phyloP scores from a whole-genome alignment of 2,113 vertebrate genomes.

The Entelurus aequoreus region DNA sequence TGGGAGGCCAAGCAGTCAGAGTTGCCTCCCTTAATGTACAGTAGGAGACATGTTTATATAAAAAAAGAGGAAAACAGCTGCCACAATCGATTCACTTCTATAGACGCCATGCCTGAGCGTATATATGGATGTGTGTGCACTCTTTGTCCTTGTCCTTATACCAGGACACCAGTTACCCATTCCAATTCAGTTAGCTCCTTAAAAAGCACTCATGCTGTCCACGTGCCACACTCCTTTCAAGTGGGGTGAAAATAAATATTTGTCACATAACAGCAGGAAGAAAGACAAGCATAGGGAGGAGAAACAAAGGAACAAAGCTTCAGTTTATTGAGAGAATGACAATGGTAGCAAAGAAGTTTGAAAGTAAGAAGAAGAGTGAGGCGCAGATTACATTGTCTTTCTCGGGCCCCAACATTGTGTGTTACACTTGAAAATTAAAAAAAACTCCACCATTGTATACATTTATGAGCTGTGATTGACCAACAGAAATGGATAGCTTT shows the following conservation, averaged over 20 bases:
- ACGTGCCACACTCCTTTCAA: slow-evolving; percentile 8
- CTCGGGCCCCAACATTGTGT: too few relatives aligned
- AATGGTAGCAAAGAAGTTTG: slow-evolving; percentile 28
- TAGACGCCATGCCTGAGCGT: slow-evolving; percentile 15
- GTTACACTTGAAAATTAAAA: too few relatives aligned
- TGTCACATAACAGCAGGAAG: slow-evolving; percentile 38
- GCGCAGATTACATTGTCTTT: background rate
- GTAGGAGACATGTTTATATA: background rate
- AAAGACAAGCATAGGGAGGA: background rate
- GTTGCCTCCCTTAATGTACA: background rate
- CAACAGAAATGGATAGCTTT: too few relatives aligned
- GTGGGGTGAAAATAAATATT: slow-evolving; percentile 54
- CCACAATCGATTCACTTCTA: slow-evolving; percentile 47
- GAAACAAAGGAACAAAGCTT: slow-evolving; percentile 8
- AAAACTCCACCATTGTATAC: too few relatives aligned
- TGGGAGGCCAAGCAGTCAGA: slow-evolving; percentile 46
- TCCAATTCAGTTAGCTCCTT: slow-evolving; percentile 43
- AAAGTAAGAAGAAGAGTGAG: slow-evolving; percentile 23
- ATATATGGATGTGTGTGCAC: background rate
- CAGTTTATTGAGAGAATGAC: slow-evolving; percentile 50
- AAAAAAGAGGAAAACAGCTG: slow-evolving; percentile 31
- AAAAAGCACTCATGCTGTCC: slow-evolving; percentile 35
- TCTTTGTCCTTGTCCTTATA: slow-evolving; percentile 14
- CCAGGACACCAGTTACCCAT: slow-evolving; percentile 29
- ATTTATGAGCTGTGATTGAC: too few relatives aligned